These are phyloP conservation scores for Epinotia ramella DNA, from an alignment of 2,888 invertebrate genomes.

Conservation along the genomic window DNA sequence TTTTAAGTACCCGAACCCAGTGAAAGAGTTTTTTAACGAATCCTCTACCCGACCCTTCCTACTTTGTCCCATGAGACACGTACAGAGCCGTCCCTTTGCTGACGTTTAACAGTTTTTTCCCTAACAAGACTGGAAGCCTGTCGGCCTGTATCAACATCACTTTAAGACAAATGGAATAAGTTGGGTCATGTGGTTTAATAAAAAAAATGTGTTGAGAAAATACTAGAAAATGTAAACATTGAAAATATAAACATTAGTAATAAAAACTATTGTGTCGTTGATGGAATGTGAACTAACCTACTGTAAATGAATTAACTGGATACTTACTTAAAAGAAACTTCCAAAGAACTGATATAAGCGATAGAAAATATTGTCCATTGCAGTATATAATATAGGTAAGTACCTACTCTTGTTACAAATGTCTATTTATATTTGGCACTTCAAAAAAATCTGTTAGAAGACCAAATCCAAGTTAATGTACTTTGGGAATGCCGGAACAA, in stretches of 20 bases:
- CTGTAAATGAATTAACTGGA: too few relatives aligned
- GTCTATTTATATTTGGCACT: neutral
- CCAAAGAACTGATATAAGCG: neutral
- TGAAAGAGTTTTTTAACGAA: constrained; percentile 24
- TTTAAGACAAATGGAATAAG: constrained; percentile 28
- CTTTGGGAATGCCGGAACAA: constrained; percentile 19
- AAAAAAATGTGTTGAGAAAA: neutral
- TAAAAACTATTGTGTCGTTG: neutral
- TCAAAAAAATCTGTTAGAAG: neutral
- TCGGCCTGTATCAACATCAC: constrained; percentile 31
- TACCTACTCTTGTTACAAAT: neutral
- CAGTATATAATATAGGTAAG: too few relatives aligned
- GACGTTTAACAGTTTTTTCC: constrained; percentile 46
- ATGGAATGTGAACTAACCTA: neutral
- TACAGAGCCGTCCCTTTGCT: constrained; percentile 47
- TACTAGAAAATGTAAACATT: neutral
- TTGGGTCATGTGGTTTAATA: constrained; percentile 18
- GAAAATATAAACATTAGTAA: neutral
- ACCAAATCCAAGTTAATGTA: constrained; percentile 39
- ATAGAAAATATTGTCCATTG: neutral
- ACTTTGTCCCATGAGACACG: constrained; percentile 34
- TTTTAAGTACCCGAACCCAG: constrained; percentile 33
- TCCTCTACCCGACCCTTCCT: constrained; percentile 29
- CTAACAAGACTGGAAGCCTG: constrained; percentile 36
- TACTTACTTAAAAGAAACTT: neutral